Evolutionary conservation across 2,113 vertebrate genomes (phyloP).

Genomic region (Amblyopsis rosae): DNA sequence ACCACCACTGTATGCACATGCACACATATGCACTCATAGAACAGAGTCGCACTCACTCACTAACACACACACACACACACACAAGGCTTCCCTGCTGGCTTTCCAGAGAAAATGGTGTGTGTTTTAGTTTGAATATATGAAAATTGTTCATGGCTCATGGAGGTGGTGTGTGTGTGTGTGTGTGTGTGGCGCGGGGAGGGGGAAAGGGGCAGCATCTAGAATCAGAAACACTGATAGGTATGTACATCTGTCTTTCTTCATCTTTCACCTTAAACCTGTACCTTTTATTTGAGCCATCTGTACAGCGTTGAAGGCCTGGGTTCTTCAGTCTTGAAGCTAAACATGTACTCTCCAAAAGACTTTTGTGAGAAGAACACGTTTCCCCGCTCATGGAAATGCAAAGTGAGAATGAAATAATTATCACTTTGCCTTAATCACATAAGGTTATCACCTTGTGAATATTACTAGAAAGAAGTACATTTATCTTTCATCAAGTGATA

Average conservation of each 20-base stretch:
- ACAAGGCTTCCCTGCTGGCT: slow-evolving; percentile 62
- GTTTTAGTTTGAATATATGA: slow-evolving; percentile 50
- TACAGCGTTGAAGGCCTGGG: neutral
- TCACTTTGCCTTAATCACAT: no score
- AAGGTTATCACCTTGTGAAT: no score
- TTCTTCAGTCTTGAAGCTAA: neutral
- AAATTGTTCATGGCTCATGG: slow-evolving; percentile 48
- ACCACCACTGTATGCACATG: slow-evolving; percentile 48
- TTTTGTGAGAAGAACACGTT: no score
- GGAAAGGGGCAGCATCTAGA: slow-evolving; percentile 29
- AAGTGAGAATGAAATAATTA: no score
- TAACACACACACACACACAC: slow-evolving; percentile 15
- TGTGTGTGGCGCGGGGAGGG: slow-evolving; percentile 1
- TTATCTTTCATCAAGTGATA: no score
- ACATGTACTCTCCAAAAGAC: no score
- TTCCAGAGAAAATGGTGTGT: slow-evolving; percentile 52
- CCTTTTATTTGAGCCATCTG: slow-evolving; percentile 14
- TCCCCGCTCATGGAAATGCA: no score
- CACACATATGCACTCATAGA: slow-evolving; percentile 23
- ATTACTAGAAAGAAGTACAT: no score
- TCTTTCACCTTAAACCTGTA: slow-evolving; percentile 1
- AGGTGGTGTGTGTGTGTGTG: slow-evolving; percentile 55
- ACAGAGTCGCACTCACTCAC: slow-evolving; percentile 14
- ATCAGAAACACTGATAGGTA: slow-evolving; percentile 35
- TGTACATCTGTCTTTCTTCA: slow-evolving; percentile 35